Evolutionary conservation across 2,113 vertebrate species (phyloP), one percentile per base, ranked within the genome.

Genomic region (Coregonus clupeaformis): DNA sequence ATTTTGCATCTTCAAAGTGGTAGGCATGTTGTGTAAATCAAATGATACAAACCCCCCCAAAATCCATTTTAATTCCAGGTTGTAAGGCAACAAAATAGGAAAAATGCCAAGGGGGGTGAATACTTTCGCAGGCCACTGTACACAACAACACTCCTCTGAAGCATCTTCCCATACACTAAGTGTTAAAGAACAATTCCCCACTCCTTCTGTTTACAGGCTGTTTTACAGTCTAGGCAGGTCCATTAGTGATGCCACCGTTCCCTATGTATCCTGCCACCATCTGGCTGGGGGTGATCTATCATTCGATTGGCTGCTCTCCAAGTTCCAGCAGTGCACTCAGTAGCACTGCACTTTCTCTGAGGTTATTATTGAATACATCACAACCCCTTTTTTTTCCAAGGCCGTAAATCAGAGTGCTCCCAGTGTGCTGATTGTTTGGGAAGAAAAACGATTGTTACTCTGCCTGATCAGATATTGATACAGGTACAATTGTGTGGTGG

Each of bases 351-450:
- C 77, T 49, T 16, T 74, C 73, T 78, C 84, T 72, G 74, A 81
- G 80, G 64, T 75, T 77, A 80, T 69, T 71, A 81, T 88, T 78
- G 87, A 85, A 89, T 84, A 75, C 81, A 89, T 80, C 84, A 85
- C 69, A 60, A 16, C 77, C 69, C 83, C 82, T 87, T 85, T 90
- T 77, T 80, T 68, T 77, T 77, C 77, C 29, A 71, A 0, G 7
- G 36, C 59, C 55, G 59, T 82, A 79, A 85, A 85, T 86, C 84
- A 80, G 25, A 65, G 62, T 66, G 27, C 14, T 18, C 29, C 27
- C 29, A 69, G 72, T 22, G 65, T 66, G 64, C 67, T 9, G 74
- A 68, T 81, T 27, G 69, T 59, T 74, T 47, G 62, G 72, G 57
- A 69, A 77, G 80, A 83, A 25, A 78, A 79, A 87, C 49, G 24